Conservation (phyloP, 2,888 invertebrate genomes). For the Athetis lepigone region DNA sequence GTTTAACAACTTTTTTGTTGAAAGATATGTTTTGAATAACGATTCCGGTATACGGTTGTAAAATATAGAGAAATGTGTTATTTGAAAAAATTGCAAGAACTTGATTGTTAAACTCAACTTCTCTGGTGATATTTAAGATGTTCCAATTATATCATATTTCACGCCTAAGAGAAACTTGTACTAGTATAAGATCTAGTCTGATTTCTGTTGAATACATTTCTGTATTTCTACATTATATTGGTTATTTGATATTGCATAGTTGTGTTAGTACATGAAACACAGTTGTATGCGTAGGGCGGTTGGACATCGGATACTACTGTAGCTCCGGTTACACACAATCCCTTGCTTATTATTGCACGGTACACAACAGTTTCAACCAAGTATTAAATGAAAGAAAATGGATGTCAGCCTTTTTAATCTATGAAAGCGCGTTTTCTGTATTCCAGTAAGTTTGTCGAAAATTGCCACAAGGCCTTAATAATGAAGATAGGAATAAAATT, state of each 20-base stretch:
- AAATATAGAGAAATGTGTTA: not conserved
- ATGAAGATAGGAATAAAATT: constrained; percentile 68
- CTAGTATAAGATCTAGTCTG: constrained; percentile 32
- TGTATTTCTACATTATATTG: constrained; percentile 63
- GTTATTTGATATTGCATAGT: constrained; percentile 69
- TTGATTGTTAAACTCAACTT: constrained; percentile 18
- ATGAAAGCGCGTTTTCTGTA: constrained; percentile 29
- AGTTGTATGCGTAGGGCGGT: constrained; percentile 76
- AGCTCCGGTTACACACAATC: constrained; percentile 84
- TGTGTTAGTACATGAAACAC: constrained; percentile 66
- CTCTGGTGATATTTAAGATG: constrained; percentile 45
- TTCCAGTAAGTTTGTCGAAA: constrained; percentile 39
- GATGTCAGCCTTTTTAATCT: constrained; percentile 6
- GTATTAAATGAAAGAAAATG: constrained; percentile 14
- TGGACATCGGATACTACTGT: constrained; percentile 78
- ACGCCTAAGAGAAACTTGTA: constrained; percentile 27
- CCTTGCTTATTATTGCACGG: constrained; percentile 75
- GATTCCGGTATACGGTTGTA: not conserved
- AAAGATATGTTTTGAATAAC: constrained; percentile 22
- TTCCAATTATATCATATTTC: constrained; percentile 55
- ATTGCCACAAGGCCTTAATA: constrained; percentile 58
- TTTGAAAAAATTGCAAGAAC: not conserved
- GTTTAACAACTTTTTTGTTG: constrained; percentile 31
- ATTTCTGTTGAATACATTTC: constrained; percentile 51
- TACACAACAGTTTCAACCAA: constrained; percentile 70